These are phyloP conservation scores for Gymnocephalus cernua DNA, from an alignment of 2,113 vertebrate species.

Conservation along the genomic window DNA sequence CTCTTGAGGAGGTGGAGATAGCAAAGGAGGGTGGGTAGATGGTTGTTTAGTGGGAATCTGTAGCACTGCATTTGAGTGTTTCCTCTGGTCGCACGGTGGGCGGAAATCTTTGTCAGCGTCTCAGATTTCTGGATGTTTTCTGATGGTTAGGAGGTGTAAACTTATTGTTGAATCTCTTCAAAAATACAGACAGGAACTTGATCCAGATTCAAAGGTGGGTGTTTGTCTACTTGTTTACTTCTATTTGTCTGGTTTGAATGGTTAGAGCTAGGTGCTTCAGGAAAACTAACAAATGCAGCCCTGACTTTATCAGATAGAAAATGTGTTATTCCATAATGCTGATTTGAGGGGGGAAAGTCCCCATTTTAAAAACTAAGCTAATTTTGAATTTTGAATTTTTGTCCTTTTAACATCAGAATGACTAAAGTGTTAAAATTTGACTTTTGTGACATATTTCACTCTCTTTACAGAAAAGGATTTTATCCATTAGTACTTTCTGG, in stretches of 20 bases:
- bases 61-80: constrained; percentile 34
- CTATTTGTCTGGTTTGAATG: background rate
- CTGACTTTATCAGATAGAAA: background rate
- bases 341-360: background rate
- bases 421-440: background rate
- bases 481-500: background rate
- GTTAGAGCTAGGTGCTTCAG: background rate
- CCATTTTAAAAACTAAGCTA: background rate
- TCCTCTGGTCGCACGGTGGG: constrained; percentile 39
- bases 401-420: background rate
- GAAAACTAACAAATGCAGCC: background rate
- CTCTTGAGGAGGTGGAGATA: constrained; percentile 69
- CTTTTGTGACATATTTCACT: background rate
- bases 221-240: constrained; percentile 20
- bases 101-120: background rate
- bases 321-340: background rate
- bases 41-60: constrained; percentile 20
- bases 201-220: constrained; percentile 60
- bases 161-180: constrained; percentile 1
- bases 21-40: constrained; percentile 36
- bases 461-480: background rate
- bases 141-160: constrained; percentile 21
- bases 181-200: background rate
- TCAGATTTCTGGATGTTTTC: constrained; percentile 24
- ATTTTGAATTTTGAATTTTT: background rate